Evolutionary conservation across 1,140 invertebrate species (phyloP).

Genomic region (Ceratitis capitata): DNA sequence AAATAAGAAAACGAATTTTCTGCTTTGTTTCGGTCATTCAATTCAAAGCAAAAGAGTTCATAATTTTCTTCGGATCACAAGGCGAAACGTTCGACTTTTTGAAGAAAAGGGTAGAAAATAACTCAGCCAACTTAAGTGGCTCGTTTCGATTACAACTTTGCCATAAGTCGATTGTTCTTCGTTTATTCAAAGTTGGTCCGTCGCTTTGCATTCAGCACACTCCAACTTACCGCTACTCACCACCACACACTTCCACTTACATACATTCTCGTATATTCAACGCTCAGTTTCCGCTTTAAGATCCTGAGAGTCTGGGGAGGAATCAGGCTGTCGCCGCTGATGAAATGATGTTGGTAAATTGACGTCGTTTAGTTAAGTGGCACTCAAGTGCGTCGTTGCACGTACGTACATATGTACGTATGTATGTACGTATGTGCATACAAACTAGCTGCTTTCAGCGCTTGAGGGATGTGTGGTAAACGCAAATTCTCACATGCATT

Average conservation of each 20-base stretch:
- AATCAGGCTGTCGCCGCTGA: slow-evolving; percentile 15
- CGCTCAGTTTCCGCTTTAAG: background rate
- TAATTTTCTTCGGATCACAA: background rate
- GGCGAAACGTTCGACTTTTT: background rate
- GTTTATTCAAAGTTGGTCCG: background rate
- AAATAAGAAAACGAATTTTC: background rate
- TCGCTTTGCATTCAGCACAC: slow-evolving; percentile 16
- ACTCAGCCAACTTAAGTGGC: background rate
- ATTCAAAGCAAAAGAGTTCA: background rate
- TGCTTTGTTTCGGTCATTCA: background rate
- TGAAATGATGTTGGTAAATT: slow-evolving; percentile 26
- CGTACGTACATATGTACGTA: background rate
- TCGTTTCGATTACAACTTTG: slow-evolving; percentile 29
- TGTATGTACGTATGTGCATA: background rate
- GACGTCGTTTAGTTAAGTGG: slow-evolving; percentile 35
- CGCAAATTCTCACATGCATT: slow-evolving; percentile 19
- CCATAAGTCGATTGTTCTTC: slow-evolving; percentile 1
- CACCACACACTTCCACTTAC: background rate
- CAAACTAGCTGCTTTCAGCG: background rate
- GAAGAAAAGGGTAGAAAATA: background rate
- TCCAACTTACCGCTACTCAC: background rate
- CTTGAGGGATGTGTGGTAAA: slow-evolving; percentile 1
- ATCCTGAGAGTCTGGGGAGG: background rate
- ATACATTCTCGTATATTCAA: no score
- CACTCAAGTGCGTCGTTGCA: background rate